Percentiles rank a stretch among this genome's conserved stretches.
phyloP scores from a whole-genome alignment of 1,140 invertebrate species.

The Drosophila ficusphila region DNA sequence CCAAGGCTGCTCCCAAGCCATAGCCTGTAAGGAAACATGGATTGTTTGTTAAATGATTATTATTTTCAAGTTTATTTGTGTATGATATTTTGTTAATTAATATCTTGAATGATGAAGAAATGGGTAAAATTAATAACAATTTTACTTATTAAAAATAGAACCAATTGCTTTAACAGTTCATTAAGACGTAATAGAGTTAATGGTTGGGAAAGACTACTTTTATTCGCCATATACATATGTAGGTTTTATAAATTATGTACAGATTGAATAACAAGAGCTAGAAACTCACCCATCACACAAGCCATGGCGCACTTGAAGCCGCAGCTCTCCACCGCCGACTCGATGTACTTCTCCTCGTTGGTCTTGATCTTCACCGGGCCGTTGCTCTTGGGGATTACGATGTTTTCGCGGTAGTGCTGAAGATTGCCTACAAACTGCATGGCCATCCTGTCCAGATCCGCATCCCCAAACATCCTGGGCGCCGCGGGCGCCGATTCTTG shows the following conservation, averaged over 20 bases:
- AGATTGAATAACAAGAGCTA: no score
- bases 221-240: no score
- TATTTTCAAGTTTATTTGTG: neutral
- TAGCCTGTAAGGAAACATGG: constrained; percentile 88
- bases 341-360: constrained; percentile 94
- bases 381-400: constrained; percentile 91
- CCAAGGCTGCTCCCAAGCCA: constrained; percentile 96
- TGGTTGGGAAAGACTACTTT: no score
- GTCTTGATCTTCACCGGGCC: constrained; percentile 92
- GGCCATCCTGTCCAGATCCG: constrained; percentile 86
- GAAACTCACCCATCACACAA: constrained; percentile 92
- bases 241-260: no score
- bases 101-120: no score
- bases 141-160: no score
- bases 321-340: constrained; percentile 95
- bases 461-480: constrained; percentile 83
- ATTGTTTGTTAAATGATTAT: neutral
- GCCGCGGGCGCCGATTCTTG: constrained; percentile 3
- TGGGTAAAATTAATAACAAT: no score
- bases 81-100: no score
- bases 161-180: no score
- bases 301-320: constrained; percentile 95
- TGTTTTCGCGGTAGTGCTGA: constrained; percentile 89
- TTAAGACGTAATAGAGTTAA: no score
- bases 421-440: constrained; percentile 88